Percentiles rank a stretch among this genome's conserved stretches.
Evolutionary conservation across 2,797 vertebrate species (phyloP).

Genomic region (Manis pentadactyla): DNA sequence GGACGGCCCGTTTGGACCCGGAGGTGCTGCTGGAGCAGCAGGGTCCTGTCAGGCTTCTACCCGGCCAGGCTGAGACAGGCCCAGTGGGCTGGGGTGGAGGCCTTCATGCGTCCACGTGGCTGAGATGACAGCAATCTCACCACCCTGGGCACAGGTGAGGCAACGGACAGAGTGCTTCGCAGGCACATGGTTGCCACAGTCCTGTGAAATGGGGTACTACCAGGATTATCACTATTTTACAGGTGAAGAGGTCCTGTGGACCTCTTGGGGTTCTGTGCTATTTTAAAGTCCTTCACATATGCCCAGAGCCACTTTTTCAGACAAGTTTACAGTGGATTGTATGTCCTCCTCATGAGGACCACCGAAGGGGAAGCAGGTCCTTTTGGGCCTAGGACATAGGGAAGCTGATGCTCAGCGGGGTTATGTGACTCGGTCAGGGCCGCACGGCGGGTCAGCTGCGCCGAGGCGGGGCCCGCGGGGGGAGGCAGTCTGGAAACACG

Average conservation of each 20-base stretch:
- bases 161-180: neutral
- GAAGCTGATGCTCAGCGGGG: neutral
- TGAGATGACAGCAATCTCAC: neutral
- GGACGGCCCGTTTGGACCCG: neutral
- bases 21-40: neutral
- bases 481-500: too few species aligned
- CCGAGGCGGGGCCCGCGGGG: accelerated
- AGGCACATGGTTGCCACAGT: neutral
- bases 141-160: neutral
- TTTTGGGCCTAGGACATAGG: neutral
- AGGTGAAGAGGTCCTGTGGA: neutral
- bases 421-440: neutral
- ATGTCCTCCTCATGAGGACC: neutral
- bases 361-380: neutral
- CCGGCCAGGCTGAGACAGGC: neutral
- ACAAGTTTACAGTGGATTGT: neutral
- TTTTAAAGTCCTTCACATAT: neutral
- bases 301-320: neutral
- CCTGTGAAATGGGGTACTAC: neutral
- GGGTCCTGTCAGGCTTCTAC: neutral
- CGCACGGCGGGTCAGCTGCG: neutral
- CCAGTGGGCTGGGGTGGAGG: neutral
- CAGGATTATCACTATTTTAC: neutral
- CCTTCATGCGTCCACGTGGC: neutral
- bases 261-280: neutral